Evolutionary conservation across 2,888 invertebrate species (phyloP), one percentile per base, ranked within the genome.

Genomic region (Acronicta alni): DNA sequence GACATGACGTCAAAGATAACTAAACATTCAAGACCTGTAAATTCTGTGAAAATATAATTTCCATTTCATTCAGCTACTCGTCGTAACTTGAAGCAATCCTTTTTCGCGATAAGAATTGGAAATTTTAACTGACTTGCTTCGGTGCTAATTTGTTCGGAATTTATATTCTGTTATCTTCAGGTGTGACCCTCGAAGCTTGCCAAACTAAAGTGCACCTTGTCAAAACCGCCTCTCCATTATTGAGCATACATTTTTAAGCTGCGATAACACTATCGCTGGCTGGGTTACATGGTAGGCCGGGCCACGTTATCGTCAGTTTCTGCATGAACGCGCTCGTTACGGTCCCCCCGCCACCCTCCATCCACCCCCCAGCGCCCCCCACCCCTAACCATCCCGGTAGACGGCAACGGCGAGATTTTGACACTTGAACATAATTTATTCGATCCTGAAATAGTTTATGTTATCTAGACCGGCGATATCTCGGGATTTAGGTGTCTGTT

Each of bases 251-350:
- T 92, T 93, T 93, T 93, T 93, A 89, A 92, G 85, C 83, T 67
- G 39, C 79, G 89, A 89, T 92, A 90, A 84, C 85, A 85, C 83
- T 90, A 91, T 90, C 89, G 78, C 71, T 72, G 75, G 81, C 87
- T 83, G 90, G 92, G 93, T 92, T 92, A 91, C 93, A 91, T 91
- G 89, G 92, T 93, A 93, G 93, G 92, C 92, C 86, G 89, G 88
- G 81, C 85, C 77, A 77, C 79, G 93, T 94, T 94, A 94, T 94
- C 94, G 92, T 91, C 92, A 90, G 89, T 92, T 94, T 94, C 93
- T 87, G 87, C 93, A 90, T 94, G 93, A 92, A 94, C 94, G 94
- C 94, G 82, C 85, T 80, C 91, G 92, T 91, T 91, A 93, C 92
- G 87, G 86, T 76, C 75, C 82, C 83, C 86, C 79, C 69, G 66